Conservation (phyloP, 2,113 vertebrate genomes). For the Pelusios castaneus region DNA sequence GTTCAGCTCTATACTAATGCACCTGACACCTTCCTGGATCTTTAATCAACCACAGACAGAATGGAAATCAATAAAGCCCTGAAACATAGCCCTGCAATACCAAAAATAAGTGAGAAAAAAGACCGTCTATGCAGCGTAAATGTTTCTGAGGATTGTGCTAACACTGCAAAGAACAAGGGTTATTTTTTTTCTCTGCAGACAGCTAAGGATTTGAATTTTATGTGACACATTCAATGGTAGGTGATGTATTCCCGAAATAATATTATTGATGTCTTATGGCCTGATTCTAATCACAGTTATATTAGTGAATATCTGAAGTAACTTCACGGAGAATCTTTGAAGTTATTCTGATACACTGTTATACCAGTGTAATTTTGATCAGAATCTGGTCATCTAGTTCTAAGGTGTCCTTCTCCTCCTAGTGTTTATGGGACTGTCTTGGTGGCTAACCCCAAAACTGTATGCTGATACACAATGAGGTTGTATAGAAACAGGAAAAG, state of each 20-base stretch:
- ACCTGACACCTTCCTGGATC: constrained; percentile 59
- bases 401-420: not conserved
- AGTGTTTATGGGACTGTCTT: constrained; percentile 54
- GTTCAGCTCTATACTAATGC: constrained; percentile 49
- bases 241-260: constrained; percentile 34
- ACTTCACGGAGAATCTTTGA: not conserved
- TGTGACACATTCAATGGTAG: constrained; percentile 17
- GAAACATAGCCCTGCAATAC: constrained; percentile 46
- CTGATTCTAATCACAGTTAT: constrained; percentile 17
- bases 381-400: not conserved
- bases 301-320: constrained; percentile 1
- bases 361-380: not conserved
- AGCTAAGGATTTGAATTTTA: constrained; percentile 55
- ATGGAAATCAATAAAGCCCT: constrained; percentile 71
- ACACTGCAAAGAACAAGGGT: constrained; percentile 13
- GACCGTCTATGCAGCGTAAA: not conserved
- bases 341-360: constrained; percentile 10
- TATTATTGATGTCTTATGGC: constrained; percentile 51
- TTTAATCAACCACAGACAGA: constrained; percentile 71
- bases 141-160: constrained; percentile 47
- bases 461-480: constrained; percentile 36
- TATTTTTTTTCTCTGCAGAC: constrained; percentile 16
- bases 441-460: constrained; percentile 31
- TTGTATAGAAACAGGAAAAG: not conserved
- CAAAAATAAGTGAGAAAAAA: constrained; percentile 66